phyloP scores from a whole-genome alignment of 2,797 vertebrate species.

The Rousettus madagascariensis region DNA sequence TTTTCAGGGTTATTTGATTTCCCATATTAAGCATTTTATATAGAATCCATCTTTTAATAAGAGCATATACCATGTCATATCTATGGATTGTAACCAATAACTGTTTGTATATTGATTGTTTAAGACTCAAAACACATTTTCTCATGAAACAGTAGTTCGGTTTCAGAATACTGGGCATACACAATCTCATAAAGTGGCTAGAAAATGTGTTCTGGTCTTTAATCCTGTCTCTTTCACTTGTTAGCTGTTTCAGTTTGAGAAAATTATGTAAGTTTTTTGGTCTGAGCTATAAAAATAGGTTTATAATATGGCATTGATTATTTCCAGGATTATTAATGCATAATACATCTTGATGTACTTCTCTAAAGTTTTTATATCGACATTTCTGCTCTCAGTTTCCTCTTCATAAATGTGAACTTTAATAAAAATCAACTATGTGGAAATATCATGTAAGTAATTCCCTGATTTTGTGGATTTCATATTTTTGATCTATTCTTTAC shows the following conservation, averaged over 20 bases:
- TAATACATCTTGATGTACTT: neutral
- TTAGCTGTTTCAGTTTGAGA: neutral
- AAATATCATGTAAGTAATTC: neutral
- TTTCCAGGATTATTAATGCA: neutral
- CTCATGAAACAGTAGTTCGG: neutral
- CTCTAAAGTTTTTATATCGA: neutral
- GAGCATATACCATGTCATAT: neutral
- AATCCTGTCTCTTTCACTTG: neutral
- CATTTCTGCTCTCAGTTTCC: neutral
- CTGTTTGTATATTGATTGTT: constrained; percentile 33
- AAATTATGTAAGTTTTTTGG: neutral
- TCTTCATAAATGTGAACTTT: neutral
- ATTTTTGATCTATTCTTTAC: neutral
- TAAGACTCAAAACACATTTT: constrained; percentile 33
- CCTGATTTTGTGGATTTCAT: neutral
- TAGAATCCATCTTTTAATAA: constrained; percentile 23
- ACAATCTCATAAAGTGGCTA: neutral
- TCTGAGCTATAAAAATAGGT: neutral
- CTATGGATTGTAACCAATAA: constrained; percentile 6
- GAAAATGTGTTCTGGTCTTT: neutral
- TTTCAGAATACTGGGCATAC: neutral
- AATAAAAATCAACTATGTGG: neutral
- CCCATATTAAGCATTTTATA: constrained; percentile 52
- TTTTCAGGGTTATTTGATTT: constrained; percentile 69
- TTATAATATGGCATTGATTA: neutral